A percentile compares a stretch with the other conserved stretches of the same genome.
These are phyloP conservation scores for Cenopis cana DNA, from an alignment of 2,888 invertebrate genomes.

Conservation along the genomic window DNA sequence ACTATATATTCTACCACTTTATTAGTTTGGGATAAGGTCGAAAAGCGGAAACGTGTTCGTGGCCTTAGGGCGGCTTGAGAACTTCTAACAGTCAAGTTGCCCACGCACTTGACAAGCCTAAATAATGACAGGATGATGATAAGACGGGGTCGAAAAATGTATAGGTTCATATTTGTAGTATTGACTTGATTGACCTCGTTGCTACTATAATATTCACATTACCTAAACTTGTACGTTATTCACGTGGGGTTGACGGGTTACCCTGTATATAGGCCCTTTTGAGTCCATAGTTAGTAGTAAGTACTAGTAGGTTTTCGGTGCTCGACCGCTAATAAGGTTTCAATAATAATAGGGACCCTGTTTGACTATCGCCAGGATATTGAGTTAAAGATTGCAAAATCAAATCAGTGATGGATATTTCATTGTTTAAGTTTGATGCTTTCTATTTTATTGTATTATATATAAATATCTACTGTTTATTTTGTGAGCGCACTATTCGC, in stretches of 20 bases:
- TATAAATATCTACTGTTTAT: too few species aligned
- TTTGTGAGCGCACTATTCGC: too few species aligned
- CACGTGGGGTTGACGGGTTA: constrained; percentile 29
- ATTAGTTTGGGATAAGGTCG: too few species aligned
- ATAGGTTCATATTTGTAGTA: too few species aligned
- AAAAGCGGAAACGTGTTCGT: too few species aligned
- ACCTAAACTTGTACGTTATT: constrained; percentile 28
- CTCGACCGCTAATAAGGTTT: constrained; percentile 5
- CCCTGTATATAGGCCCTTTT: constrained; percentile 29
- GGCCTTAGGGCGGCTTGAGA: too few species aligned
- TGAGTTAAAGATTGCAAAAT: background rate
- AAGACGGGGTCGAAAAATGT: too few species aligned
- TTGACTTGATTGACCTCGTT: background rate
- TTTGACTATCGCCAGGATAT: background rate
- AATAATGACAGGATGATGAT: too few species aligned
- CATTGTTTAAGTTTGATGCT: background rate
- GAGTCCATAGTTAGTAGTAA: constrained; percentile 19
- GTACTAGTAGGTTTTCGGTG: constrained; percentile 24
- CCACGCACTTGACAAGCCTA: too few species aligned
- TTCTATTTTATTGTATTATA: too few species aligned
- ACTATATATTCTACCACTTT: too few species aligned
- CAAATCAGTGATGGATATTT: background rate
- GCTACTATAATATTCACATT: constrained; percentile 19
- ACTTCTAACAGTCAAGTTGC: too few species aligned
- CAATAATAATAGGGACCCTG: background rate